Conservation (phyloP, 2,888 invertebrate genomes). For the Caenorhabditis macrosperma region DNA sequence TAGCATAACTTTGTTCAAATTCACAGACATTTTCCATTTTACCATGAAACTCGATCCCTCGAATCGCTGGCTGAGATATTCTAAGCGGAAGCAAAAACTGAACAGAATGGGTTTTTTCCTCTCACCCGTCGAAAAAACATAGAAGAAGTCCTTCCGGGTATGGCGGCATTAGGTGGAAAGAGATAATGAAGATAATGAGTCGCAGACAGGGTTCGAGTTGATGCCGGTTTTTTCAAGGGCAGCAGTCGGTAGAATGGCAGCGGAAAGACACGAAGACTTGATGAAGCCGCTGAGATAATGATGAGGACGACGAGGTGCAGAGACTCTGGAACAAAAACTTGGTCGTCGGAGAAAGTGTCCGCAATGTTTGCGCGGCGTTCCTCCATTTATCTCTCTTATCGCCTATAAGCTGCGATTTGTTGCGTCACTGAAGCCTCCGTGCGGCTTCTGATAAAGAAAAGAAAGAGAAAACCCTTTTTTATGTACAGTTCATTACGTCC, state of each 20-base stretch:
- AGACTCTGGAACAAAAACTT: conserved; percentile 38
- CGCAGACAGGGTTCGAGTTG: conserved; percentile 54
- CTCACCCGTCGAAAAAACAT: conserved; percentile 21
- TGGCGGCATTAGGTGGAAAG: conserved; percentile 28
- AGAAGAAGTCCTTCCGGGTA: conserved; percentile 36
- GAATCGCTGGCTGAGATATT: neutral
- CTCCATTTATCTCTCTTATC: conserved; percentile 41
- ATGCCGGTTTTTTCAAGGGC: conserved; percentile 63
- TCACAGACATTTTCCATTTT: too few relatives aligned
- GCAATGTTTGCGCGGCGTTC: conserved; percentile 50
- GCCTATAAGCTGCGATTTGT: conserved; percentile 51
- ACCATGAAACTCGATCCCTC: neutral
- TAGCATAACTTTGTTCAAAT: too few relatives aligned
- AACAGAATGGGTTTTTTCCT: conserved; percentile 33
- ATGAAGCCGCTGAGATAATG: conserved; percentile 39
- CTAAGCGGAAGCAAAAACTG: conserved; percentile 27
- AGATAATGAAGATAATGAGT: conserved; percentile 54
- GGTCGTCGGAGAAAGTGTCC: conserved; percentile 44
- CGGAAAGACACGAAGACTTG: conserved; percentile 15
- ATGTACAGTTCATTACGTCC: conserved; percentile 24
- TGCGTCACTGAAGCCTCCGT: conserved; percentile 43
- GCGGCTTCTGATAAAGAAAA: conserved; percentile 9
- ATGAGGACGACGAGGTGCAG: conserved; percentile 26
- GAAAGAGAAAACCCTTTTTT: conserved; percentile 24
- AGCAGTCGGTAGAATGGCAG: conserved; percentile 36